Base-by-base conservation (phyloP, 2,888 invertebrate genomes). In the Plusia festucae region DNA sequence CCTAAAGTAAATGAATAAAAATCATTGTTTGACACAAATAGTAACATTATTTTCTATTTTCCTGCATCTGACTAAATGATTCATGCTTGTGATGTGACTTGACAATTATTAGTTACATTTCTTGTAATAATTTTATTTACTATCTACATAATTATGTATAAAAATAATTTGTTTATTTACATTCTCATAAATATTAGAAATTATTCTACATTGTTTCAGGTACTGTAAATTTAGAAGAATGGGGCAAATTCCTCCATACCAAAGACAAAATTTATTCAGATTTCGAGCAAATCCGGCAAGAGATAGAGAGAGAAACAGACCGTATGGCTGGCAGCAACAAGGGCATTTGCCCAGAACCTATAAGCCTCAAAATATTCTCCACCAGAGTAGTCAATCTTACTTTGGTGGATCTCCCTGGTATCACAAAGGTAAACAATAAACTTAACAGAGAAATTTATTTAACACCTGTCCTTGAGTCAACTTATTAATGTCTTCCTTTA, bases 341-440 rank as follows among this genome's bases (percentile, higher is more conserved):
- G 95, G 99, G 99, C 60, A 99, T 99, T 74, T 98, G 98, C 85
- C 96, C 97, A 0, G 99, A 99, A 83, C 98, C 99, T 0, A 99
- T 99, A 82, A 98, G 97, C 89, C 96, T 99, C 69, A 99, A 99
- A 94, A 99, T 99, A 86, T 99, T 95, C 91, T 99, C 99, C 0
- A 97, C 97, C n/a, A 96, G 96, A 79, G 99, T 99, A 40, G 98
- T 99, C 59, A 99, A 99, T 91, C 95, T 98, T 60, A 99, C 99
- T 0, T 95, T 99, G 54, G 99, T 99, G 55, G 99, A 99, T 95
- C 95, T 99, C 54, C 99, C 99, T 60, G 99, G 99, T 68, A 98
- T 99, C 70, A 99, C 99, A 52, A 99, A 99, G 96, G 98, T 96
- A 90, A 76, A 70, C 63, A 55, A 52, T 56, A 51, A 49, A 30